Evolutionary conservation across 2,113 vertebrate genomes (phyloP), one percentile per base, ranked within the genome.

Genomic region (Terrapene triunguis): DNA sequence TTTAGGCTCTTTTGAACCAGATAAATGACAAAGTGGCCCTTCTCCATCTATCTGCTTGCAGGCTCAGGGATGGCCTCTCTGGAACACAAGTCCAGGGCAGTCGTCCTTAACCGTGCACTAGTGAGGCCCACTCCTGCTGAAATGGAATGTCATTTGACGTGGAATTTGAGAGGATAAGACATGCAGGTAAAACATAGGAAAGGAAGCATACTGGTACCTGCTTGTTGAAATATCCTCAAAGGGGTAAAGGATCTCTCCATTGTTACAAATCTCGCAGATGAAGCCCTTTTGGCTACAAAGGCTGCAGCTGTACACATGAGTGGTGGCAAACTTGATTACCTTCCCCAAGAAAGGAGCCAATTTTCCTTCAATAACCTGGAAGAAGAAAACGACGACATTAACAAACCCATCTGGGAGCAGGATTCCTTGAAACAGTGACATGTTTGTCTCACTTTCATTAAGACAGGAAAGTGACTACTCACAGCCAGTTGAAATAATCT

Each of bases 271-370:
- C 97, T 99, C 99, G 87, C 99, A 99, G 98, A 99, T 99, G 98
- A 99, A 99, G 76, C 99, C 99, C 93, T 99, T 99, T 97, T 99
- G 99, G 95, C 99, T 99, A 97, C 99, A 99, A 90, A 99, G 98
- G 85, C 99, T 99, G 98, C 99, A 99, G 98, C 98, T 99, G 97
- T 99, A 99, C 44, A 99, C 99, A 2, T 99, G 99, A 19, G 99
- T 98, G 88, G 99, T 99, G 97, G 99, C 99, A 91, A 99, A 99
- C 97, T 99, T 99, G 97, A 99, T 99, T 94, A 99, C 99, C 96
- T 99, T 99, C 82, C 99, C 98, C 97, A 99, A 98, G 97, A 99
- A 99, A 72, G 99, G 99, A 88, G 99, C 99, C 96, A 99, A 97
- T 91, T 99, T 99, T 65, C 99, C 99, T 97, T 99, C 99, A 93